Evolutionary conservation across 1,140 invertebrate genomes (phyloP).

Genomic region (Dinoponera quadriceps): DNA sequence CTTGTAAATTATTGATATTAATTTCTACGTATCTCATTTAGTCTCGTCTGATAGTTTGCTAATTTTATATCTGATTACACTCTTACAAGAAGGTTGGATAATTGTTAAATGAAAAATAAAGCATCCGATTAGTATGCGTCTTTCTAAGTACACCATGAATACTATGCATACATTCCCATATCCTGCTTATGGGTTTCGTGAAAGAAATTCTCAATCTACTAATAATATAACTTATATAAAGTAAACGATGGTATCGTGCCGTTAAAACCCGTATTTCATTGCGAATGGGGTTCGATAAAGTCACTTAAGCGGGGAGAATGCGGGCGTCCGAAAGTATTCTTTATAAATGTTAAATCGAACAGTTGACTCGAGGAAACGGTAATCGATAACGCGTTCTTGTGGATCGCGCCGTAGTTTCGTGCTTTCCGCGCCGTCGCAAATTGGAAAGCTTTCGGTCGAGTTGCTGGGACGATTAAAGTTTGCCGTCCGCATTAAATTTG

Average conservation of each 20-base stretch:
- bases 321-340: background rate
- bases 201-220: no score
- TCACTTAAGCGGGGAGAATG: conserved; percentile 1
- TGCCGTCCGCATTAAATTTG: conserved; percentile 32
- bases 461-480: conserved; percentile 46
- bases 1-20: conserved; percentile 24
- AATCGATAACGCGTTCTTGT: conserved; percentile 15
- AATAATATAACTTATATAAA: background rate
- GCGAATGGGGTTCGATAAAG: background rate
- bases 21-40: conserved; percentile 33
- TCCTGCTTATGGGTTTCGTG: no score
- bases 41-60: background rate
- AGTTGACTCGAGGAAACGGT: background rate
- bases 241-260: background rate
- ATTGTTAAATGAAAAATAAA: no score
- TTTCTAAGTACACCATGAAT: no score
- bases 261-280: background rate
- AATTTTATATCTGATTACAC: background rate
- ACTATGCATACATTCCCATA: no score
- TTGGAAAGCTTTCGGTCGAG: conserved; percentile 38
- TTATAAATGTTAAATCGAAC: conserved; percentile 19
- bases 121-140: no score
- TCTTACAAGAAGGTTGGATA: no score
- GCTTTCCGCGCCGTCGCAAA: conserved; percentile 27
- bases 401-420: conserved; percentile 4